phyloP scores from a whole-genome alignment of 2,113 vertebrate genomes.

The Trematocara variabile region DNA sequence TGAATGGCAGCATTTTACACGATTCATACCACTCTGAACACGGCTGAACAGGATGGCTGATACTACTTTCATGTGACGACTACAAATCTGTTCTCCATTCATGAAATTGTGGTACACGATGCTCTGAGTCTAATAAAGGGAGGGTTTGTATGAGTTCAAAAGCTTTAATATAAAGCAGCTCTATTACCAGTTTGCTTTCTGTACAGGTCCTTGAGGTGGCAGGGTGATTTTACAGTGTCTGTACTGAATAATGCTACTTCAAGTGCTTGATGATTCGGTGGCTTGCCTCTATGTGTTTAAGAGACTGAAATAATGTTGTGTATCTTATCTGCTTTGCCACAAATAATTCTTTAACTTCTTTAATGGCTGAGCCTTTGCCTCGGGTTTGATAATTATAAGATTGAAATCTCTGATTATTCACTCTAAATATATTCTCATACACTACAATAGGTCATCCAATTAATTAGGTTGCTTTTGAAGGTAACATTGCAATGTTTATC shows the following conservation, averaged over 20 bases:
- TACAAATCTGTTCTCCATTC: neutral
- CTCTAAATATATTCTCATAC: neutral
- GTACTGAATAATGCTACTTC: neutral
- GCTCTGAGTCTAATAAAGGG: neutral
- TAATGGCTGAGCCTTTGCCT: neutral
- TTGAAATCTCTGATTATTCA: neutral
- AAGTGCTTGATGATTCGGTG: neutral
- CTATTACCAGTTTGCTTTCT: neutral
- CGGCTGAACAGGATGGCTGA: neutral
- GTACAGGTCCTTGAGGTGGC: neutral
- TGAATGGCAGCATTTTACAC: neutral
- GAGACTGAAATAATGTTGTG: neutral
- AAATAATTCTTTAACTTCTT: neutral
- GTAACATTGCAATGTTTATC: neutral
- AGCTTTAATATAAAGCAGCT: neutral
- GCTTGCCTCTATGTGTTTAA: neutral
- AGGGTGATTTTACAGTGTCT: neutral
- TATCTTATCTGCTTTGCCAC: neutral
- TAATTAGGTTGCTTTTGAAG: neutral
- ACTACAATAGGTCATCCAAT: neutral
- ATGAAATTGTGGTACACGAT: neutral
- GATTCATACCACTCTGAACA: neutral
- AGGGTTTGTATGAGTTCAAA: neutral
- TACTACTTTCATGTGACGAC: rapidly evolving
- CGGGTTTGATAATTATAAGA: neutral